Evolutionary conservation across 2,113 vertebrate genomes (phyloP).

Genomic region (Apodemus sylvaticus): DNA sequence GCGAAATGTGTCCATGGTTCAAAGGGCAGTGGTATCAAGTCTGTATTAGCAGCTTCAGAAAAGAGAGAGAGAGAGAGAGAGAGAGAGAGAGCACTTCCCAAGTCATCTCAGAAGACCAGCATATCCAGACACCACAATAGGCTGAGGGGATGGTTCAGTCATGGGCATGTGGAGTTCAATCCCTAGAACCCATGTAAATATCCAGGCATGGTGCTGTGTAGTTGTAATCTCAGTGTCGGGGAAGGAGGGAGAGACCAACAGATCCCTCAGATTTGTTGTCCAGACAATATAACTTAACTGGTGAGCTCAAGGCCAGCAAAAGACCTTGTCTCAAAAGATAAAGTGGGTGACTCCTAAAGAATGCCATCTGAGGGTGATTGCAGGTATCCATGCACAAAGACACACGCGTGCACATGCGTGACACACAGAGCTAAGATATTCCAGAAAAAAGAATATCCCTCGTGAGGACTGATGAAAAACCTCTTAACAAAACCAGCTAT

Average conservation of each 20-base stretch:
- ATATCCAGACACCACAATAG: not conserved
- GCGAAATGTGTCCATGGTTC: not conserved
- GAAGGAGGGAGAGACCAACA: not conserved
- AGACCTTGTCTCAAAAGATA: not conserved
- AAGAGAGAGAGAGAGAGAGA: no score
- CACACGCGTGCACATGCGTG: not conserved
- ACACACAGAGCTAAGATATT: not conserved
- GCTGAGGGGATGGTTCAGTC: not conserved
- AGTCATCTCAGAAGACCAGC: not conserved
- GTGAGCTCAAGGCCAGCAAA: not conserved
- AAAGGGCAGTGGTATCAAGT: not conserved
- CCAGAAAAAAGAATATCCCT: not conserved
- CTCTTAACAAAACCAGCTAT: not conserved
- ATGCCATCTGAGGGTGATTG: not conserved
- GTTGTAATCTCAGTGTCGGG: not conserved
- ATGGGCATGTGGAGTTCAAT: not conserved
- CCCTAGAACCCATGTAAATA: not conserved
- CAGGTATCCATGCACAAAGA: not conserved
- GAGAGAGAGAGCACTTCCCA: not conserved
- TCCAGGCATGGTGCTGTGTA: not conserved
- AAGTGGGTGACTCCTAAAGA: not conserved
- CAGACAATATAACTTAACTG: no score
- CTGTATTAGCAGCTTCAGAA: not conserved
- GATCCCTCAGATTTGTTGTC: not conserved
- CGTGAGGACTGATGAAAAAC: not conserved